Evolutionary conservation across 2,797 vertebrate genomes (phyloP), one percentile per base, ranked within the genome.

Genomic region (Sparus aurata): DNA sequence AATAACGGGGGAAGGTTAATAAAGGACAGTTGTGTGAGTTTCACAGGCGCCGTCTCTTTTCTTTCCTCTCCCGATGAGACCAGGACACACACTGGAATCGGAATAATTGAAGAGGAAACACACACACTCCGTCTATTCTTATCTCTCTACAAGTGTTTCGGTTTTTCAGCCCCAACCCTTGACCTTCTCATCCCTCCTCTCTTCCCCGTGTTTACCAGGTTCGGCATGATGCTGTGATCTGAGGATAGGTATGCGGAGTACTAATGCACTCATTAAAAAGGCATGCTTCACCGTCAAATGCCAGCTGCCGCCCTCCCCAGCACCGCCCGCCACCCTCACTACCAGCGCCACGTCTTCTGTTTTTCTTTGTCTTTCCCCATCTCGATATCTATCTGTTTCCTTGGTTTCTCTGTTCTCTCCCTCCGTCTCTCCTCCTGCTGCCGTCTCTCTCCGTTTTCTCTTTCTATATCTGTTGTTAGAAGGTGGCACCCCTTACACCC

Each of bases 211-310:
- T 81, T 89, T 83, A 84, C 75, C 43, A 80, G 78, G 73, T 79
- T 68, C 85, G 73, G 79, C 61, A 75, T 83, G 82, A 85, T 77
- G 77, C 77, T 79, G 83, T 67, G 82, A 90, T 92, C 90, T 91
- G 80, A 89, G 77, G 79, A 91, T 85, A 85, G 91, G 87, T 89
- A 89, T 91, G 92, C 81, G 83, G 82, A 92, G 88, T 88, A 92
- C 93, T 94, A 94, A 94, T 90, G 79, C 84, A 81, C 87, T 94
- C 92, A 94, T 95, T 94, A 94, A 93, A 95, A 94, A 94, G 87
- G 84, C 89, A 94, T 93, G 93, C 92, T 93, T 94, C 92, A 89
- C 87, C 88, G 81, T 94, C 93, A 94, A 92, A 92, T 94, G 91
- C 92, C 93, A 94, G 90, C 92, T 94, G 92, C 89, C 77, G 34